Evolutionary conservation across 2,113 vertebrate species (phyloP), one percentile per base, ranked within the genome.

Genomic region (Otocyon megalotis): DNA sequence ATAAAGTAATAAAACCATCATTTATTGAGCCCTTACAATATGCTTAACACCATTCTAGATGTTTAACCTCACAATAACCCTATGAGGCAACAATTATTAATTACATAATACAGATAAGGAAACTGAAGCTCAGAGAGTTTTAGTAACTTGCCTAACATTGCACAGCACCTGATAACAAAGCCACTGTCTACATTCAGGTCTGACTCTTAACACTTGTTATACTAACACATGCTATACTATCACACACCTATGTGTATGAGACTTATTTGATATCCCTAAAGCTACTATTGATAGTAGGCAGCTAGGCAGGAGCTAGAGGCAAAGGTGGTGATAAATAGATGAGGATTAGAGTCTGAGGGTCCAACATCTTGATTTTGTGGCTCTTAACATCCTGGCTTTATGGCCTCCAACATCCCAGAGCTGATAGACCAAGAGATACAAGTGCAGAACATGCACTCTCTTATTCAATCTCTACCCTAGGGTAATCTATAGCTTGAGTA

Each of bases 41-140:
- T 62, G 19, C 48, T 43, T 74, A 14, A 82, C 43, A 35, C 76
- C 14, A 26, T 65, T 87, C 50, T 89, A 93, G 54, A 94, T 77
- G 20, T 80, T 87, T 88, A 93, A 87, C 22, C 60, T 89, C 82
- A 88, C 54, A 53, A 30, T 60, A 87, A 80, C 77, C 81, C 50
- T 48, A 83, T 30, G 4, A 93, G 54, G 6, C 76, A 79, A 65
- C 35, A 26, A 60, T 22, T n/a, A 85, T 76, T 86, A 63, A 83
- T 67, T 84, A 72, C 24, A 84, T 48, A 93, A 80, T 84, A 60
- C 43, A 69, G 67, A 92, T 43, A 84, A 94, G 56, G 62, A 90
- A 93, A 84, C 62, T 63, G n/a, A 72, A 81, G 22, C 72, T 93
- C 48, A 85, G 50, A 89, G 53, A 88, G 56, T 54, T 79, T 53